A percentile compares a stretch with the other conserved stretches of the same genome.
These are phyloP conservation scores for Brachynemurus nebulosus DNA, from an alignment of 2,888 invertebrate species.

Conservation along the genomic window DNA sequence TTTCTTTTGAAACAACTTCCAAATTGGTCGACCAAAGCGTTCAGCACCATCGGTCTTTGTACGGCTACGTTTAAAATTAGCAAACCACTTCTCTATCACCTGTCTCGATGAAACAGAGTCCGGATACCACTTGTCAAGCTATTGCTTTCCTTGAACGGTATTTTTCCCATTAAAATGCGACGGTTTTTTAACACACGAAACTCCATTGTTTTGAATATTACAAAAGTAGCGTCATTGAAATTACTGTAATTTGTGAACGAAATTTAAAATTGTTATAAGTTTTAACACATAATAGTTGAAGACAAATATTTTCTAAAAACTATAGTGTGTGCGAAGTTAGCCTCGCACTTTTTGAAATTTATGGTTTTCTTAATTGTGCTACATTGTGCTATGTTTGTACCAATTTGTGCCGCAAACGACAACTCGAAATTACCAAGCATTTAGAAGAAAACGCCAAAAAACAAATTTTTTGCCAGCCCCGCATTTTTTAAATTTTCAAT, in stretches of 20 bases:
- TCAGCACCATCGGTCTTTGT: slow-evolving; percentile 10
- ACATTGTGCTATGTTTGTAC: no score
- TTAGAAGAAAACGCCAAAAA: no score
- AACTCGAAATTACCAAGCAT: no score
- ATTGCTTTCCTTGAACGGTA: slow-evolving; percentile 11
- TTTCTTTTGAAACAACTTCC: slow-evolving; percentile 12
- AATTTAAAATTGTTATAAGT: slow-evolving; percentile 4
- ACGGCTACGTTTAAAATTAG: slow-evolving; percentile 12
- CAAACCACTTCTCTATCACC: slow-evolving; percentile 15
- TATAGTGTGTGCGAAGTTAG: no score
- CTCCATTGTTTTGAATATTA: slow-evolving; percentile 13
- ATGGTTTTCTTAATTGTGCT: no score
- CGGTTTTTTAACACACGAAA: slow-evolving; percentile 15
- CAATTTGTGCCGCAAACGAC: no score
- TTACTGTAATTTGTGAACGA: slow-evolving; percentile 7
- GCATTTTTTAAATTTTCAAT: no score
- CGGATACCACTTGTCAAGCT: slow-evolving; percentile 15
- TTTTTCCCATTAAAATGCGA: slow-evolving; percentile 17
- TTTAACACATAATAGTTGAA: slow-evolving; percentile 1
- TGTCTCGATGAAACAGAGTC: slow-evolving; percentile 16
- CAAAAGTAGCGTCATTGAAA: slow-evolving; percentile 12
- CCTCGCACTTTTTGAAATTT: no score
- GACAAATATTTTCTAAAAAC: not conserved
- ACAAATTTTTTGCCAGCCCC: no score
- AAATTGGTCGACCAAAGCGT: slow-evolving; percentile 14